Evolutionary conservation across 2,113 vertebrate species (phyloP).

Genomic region (Hoplias malabaricus): DNA sequence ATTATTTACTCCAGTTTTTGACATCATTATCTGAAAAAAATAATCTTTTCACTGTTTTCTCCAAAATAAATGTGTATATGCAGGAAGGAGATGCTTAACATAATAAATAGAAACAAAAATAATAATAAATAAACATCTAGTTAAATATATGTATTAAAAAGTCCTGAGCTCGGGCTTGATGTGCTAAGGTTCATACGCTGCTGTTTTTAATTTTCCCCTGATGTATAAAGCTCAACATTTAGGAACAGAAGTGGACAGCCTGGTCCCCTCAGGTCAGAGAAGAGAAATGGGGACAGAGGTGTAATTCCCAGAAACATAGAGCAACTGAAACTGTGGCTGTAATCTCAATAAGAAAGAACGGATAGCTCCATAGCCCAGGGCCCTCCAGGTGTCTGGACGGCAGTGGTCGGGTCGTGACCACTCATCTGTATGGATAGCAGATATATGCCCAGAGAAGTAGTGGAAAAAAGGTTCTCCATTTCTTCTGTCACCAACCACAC

Average conservation of each 20-base stretch:
- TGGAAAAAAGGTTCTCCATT: background rate
- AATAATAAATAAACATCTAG: no score
- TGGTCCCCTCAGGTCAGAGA: slow-evolving; percentile 5
- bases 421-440: background rate
- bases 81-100: no score
- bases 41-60: no score
- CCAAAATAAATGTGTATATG: no score
- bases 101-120: no score
- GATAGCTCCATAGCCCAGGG: slow-evolving; percentile 17
- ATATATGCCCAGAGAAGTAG: background rate
- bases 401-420: background rate
- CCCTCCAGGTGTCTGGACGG: background rate
- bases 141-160: no score
- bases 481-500: background rate
- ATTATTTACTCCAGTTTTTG: no score
- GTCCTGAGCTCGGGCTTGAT: no score
- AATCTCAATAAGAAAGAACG: slow-evolving; percentile 20
- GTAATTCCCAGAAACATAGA: slow-evolving; percentile 14
- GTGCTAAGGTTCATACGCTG: background rate
- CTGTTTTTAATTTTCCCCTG: background rate
- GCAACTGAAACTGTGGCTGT: background rate
- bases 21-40: no score
- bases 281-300: background rate
- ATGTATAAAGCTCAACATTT: background rate
- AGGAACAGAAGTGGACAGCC: background rate